These are phyloP conservation scores for Zoanthus solanderi DNA, from an alignment of 92 coral and sea anemone genomes.

Conservation along the genomic window DNA sequence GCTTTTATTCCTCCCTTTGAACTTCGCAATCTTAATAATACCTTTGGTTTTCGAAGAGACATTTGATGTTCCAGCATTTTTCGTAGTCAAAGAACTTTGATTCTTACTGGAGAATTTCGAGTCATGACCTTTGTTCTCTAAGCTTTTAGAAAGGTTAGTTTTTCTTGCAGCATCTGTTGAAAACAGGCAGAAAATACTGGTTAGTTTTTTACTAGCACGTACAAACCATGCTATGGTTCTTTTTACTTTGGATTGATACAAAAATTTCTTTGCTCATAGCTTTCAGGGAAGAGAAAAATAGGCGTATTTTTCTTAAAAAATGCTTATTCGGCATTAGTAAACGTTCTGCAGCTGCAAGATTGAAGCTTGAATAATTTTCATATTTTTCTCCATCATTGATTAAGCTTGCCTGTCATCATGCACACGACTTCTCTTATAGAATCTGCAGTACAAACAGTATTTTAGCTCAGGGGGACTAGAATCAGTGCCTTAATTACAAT, in stretches of 20 bases:
- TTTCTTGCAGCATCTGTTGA: slow-evolving; percentile 50
- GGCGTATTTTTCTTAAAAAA: no score
- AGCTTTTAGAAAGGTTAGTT: background rate
- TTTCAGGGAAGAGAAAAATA: no score
- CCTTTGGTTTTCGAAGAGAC: slow-evolving; percentile 2
- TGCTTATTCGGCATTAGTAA: no score
- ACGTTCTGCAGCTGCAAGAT: no score
- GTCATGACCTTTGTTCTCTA: background rate
- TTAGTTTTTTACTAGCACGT: background rate
- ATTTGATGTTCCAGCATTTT: slow-evolving; percentile 9
- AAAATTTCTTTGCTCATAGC: no score
- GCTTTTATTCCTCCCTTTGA: background rate
- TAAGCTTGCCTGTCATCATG: no score
- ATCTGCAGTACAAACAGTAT: no score
- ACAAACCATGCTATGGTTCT: background rate
- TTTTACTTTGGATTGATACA: no score
- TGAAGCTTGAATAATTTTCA: no score
- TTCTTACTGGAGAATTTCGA: background rate
- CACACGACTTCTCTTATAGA: no score
- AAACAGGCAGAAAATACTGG: slow-evolving; percentile 8
- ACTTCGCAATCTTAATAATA: background rate
- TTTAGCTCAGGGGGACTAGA: background rate
- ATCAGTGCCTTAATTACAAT: background rate
- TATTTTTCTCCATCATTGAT: no score
- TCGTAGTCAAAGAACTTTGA: slow-evolving; percentile 46